Conservation (phyloP, 1,140 invertebrate genomes). For the Lepidurus couesii region DNA sequence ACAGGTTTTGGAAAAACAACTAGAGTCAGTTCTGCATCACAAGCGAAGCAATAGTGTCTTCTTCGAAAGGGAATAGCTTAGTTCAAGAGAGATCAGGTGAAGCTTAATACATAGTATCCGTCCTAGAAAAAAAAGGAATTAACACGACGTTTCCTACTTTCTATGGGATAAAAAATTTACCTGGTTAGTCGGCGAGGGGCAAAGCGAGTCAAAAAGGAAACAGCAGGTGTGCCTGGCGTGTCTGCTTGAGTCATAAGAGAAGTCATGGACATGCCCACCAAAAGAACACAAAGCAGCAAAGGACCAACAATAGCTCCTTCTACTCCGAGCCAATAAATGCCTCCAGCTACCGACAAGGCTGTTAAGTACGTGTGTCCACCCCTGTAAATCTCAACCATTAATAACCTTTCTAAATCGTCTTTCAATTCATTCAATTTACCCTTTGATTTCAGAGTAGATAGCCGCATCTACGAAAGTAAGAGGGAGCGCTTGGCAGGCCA, state of each 20-base stretch:
- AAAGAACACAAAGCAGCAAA: slow-evolving; percentile 77
- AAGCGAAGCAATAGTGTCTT: background rate
- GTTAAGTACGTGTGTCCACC: slow-evolving; percentile 96
- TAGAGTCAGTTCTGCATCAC: background rate
- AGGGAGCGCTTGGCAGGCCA: slow-evolving; percentile 79
- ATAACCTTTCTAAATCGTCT: background rate
- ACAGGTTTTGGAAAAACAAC: no score
- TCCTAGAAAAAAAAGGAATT: background rate
- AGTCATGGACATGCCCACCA: slow-evolving; percentile 72
- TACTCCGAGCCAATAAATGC: slow-evolving; percentile 91
- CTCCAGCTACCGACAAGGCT: slow-evolving; percentile 95
- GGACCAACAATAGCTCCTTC: slow-evolving; percentile 96
- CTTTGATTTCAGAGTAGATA: slow-evolving; percentile 95
- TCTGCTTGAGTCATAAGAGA: slow-evolving; percentile 44
- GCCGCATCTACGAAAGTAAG: slow-evolving; percentile 84
- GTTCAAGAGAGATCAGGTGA: background rate
- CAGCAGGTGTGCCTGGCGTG: background rate
- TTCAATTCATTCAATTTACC: slow-evolving; percentile 54
- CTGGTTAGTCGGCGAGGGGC: background rate
- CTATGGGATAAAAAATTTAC: background rate
- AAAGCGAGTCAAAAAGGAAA: background rate
- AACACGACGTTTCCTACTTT: background rate
- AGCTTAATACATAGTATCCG: background rate
- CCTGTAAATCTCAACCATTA: slow-evolving; percentile 48
- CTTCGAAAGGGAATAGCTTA: background rate